phyloP scores from a whole-genome alignment of 92 coral and sea anemone genomes.

The Phenganax subtilis region DNA sequence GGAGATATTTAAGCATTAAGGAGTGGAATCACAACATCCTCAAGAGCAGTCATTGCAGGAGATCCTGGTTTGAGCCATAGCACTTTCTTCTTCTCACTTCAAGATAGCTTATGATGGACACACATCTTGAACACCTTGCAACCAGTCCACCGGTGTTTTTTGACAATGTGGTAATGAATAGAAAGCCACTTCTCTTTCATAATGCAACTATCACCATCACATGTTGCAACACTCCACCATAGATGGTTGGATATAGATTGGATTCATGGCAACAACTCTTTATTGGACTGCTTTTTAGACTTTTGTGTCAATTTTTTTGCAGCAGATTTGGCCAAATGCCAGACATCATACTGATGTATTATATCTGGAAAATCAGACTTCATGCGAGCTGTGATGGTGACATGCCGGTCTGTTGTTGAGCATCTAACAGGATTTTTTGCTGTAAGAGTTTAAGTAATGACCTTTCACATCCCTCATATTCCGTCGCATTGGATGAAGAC shows the following conservation, averaged over 20 bases:
- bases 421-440: too few species aligned
- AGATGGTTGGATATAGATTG: constrained; percentile 35
- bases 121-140: neutral
- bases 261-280: constrained; percentile 52
- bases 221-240: too few species aligned
- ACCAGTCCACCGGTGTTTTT: constrained; percentile 18
- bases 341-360: neutral
- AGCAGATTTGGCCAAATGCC: too few species aligned
- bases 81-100: neutral
- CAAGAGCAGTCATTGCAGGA: neutral
- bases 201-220: too few species aligned
- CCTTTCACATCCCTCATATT: constrained; percentile 18
- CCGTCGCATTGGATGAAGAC: constrained; percentile 10
- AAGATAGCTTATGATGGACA: neutral
- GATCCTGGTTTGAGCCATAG: neutral
- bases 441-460: too few species aligned
- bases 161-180: neutral
- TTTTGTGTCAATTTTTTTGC: too few species aligned
- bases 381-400: too few species aligned
- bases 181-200: neutral
- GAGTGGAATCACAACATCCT: neutral
- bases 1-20: too few species aligned
- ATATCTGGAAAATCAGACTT: too few species aligned
- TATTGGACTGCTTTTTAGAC: constrained; percentile 41
- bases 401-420: too few species aligned